Evolutionary conservation across 1,140 invertebrate species (phyloP), one percentile per base, ranked within the genome.

Genomic region (Hylaeus anthracinus): DNA sequence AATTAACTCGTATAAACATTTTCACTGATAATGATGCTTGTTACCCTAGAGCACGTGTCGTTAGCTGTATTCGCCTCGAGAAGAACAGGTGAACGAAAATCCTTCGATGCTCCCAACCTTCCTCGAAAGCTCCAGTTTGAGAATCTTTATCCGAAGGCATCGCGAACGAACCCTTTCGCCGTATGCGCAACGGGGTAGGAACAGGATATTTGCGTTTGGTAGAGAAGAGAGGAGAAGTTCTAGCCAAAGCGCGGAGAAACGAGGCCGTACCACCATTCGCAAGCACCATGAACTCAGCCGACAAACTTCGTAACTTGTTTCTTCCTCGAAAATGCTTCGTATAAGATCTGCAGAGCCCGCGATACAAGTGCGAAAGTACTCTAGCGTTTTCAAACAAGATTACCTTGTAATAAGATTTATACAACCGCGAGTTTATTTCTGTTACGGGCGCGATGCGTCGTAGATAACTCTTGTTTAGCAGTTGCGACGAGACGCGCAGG

Each of bases 401-500:
- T 73, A 79, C 61, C n/a, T 41, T 51, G 53, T 66, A 73, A 79
- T 79, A 73, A 79, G 77, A 79, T 79, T 79, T 79, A 79, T 58
- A 56, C 37, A 56, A 56, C 71, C 51, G 51, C 26, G 26, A 41
- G 69, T 60, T 15, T 39, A 56, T 79, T 73, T 45, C 14, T 15
- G 5, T 64, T 64, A 64, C 12, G 10, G 41, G n/a, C 15, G 48
- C 48, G 15, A 15, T 5, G 39, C 9, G n/a, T 12, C 48, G 9
- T 6, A 10, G 69, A 37, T 15, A 56, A 64, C 12, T 53, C 41
- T 72, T 43, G 26, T 15, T 53, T 72, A 4, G 8, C 10, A 56
- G 66, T n/a, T 58, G 15, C 51, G 26, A 41, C 63, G 61, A 1
- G 39, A 45, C n/a, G 5, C 53, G 3, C 63, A 48, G 1, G 51